Percentiles rank a stretch among this genome's conserved stretches.
Evolutionary conservation across 2,888 invertebrate species (phyloP).

Genomic region (Melieria picta): DNA sequence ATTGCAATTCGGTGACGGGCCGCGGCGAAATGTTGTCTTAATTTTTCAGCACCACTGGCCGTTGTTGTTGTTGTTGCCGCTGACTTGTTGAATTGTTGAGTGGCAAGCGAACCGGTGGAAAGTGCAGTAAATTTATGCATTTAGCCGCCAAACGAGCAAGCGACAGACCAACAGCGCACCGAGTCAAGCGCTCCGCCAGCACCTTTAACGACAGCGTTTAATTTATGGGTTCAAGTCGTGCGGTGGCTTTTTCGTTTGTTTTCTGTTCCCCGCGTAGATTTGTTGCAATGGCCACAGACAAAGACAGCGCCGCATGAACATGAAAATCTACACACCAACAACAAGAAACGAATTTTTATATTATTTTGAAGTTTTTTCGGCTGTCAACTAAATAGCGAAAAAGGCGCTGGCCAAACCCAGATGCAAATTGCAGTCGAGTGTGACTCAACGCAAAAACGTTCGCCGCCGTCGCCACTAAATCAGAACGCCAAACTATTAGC

Average conservation of each 20-base stretch:
- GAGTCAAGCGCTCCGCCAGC: not conserved
- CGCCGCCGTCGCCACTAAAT: too few species aligned
- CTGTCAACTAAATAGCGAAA: not conserved
- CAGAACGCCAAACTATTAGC: too few species aligned
- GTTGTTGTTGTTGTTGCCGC: not conserved
- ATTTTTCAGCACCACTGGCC: too few species aligned
- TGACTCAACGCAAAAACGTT: too few species aligned
- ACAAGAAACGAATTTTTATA: not conserved
- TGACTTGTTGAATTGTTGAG: constrained; percentile 31
- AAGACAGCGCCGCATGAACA: not conserved
- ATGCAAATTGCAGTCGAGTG: too few species aligned
- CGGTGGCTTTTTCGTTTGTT: constrained; percentile 19
- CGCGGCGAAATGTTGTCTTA: too few species aligned
- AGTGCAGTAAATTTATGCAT: constrained; percentile 37
- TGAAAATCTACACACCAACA: not conserved
- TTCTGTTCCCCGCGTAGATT: too few species aligned
- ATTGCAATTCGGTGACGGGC: constrained; percentile 5
- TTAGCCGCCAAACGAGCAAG: not conserved
- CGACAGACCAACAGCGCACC: constrained; percentile 24
- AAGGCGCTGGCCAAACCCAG: constrained; percentile 43
- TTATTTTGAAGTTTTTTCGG: not conserved
- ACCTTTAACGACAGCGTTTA: constrained; percentile 49
- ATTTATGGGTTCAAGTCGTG: constrained; percentile 52
- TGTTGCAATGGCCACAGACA: too few species aligned
- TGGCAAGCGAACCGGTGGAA: not conserved